Base-by-base conservation (phyloP, 2,888 invertebrate species). In the Embidobia sp. region DNA sequence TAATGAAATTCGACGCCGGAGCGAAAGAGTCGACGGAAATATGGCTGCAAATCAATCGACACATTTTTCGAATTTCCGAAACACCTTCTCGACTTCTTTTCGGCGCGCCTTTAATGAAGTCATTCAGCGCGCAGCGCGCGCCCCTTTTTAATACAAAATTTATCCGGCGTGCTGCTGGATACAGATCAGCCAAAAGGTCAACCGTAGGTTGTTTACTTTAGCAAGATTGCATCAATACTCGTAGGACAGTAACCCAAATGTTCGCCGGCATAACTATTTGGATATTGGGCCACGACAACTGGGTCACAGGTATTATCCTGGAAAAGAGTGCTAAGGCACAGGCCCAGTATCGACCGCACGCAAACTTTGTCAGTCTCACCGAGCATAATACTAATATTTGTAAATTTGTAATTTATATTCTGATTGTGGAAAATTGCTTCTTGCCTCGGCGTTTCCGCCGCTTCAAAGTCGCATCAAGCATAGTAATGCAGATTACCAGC, bases 391-490 rank as follows among this genome's bases (percentile, higher is more conserved):
- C 44, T 59, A 46, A 46, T 46, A 59, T 59, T 59, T 59, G 59
- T 63, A 64, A 64, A 51, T 64, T 64, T 31, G 51, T 49, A 19
- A 64, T 64, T 64, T 51, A 64, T 64, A 64, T 51, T 64, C 64
- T 31, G 64, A 64, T 64, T 64, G 64, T 42, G 35, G 51, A 42
- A 51, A 64, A 42, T 51, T 49, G 61, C 37, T 64, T 51, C 48
- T 51, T 51, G 51, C 42, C 29, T 51, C 51, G 31, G 11, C 42
- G 22, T 64, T 51, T 64, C 22, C 33, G 13, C 51, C 2, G 51
- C 42, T 51, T 51, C 42, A 64, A 64, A 64, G 51, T 49, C 31
- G 42, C 51, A 64, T 64, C 42, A 42, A 33, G 64, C 64, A 64
- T 64, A 64, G 51, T 51, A 51, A 64, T 64, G 42, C 42, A 51